Percentiles rank a stretch among this genome's conserved stretches.
Evolutionary conservation across 2,888 invertebrate species (phyloP).

Genomic region (Lasioglossum leucozonium): DNA sequence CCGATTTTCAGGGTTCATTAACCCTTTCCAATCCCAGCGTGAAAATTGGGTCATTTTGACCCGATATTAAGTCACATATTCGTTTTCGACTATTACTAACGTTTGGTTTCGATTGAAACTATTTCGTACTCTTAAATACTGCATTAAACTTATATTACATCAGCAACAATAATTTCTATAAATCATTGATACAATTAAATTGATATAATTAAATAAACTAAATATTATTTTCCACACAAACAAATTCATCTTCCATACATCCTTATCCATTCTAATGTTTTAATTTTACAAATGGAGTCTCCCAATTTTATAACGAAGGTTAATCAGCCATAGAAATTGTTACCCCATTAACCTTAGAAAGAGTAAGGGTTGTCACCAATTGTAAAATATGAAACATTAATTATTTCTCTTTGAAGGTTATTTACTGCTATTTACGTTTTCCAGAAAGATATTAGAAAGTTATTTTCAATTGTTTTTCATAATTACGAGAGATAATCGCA

Average conservation of each 20-base stretch:
- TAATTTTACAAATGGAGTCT: neutral
- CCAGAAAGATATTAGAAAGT: neutral
- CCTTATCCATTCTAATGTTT: neutral
- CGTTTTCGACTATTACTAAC: neutral
- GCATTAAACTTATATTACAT: neutral
- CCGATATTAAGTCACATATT: neutral
- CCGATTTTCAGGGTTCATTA: neutral
- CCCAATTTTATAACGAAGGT: neutral
- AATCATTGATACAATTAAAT: neutral
- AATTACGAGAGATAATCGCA: neutral
- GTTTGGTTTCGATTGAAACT: neutral
- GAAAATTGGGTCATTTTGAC: neutral
- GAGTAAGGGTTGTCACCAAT: neutral
- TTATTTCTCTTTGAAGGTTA: neutral
- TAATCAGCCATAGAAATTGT: neutral
- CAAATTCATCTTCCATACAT: no score
- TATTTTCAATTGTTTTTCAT: no score
- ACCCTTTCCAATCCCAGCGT: neutral
- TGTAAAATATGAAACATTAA: neutral
- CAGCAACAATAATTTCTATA: neutral
- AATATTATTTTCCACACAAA: neutral
- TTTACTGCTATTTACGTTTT: neutral
- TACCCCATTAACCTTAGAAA: neutral
- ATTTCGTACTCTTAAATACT: neutral
- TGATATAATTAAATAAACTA: neutral